A percentile compares a stretch with the other conserved stretches of the same genome.
These are phyloP conservation scores for Scomber japonicus DNA, from an alignment of 2,113 vertebrate species.

Conservation along the genomic window DNA sequence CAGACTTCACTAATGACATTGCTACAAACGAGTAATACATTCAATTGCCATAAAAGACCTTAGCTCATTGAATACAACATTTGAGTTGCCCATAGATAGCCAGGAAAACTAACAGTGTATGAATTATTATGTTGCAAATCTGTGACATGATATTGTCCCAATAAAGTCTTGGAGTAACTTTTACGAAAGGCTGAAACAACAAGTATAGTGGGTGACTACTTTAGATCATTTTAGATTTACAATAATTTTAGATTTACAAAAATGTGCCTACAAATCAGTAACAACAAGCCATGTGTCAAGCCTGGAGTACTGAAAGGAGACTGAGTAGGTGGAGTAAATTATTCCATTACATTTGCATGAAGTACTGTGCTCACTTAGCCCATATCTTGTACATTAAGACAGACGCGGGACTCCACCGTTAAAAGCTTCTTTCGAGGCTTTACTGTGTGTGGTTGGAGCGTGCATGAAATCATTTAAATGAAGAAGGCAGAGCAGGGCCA, in stretches of 20 bases:
- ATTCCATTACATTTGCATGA: conserved; percentile 40
- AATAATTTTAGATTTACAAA: neutral
- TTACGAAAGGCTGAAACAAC: neutral
- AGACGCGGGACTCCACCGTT: conserved; percentile 15
- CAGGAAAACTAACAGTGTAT: neutral
- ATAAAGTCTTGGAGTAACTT: too few species aligned
- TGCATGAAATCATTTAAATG: conserved; percentile 37
- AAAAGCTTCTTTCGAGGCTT: conserved; percentile 48
- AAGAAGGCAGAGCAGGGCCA: conserved; percentile 25
- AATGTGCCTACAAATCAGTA: neutral
- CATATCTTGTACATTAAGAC: conserved; percentile 23
- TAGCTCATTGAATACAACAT: neutral
- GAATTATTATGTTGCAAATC: neutral
- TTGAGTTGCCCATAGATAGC: neutral
- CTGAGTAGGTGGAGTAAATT: conserved; percentile 24
- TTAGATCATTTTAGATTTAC: neutral
- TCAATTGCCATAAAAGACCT: neutral
- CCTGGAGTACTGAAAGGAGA: neutral
- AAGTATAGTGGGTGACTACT: neutral
- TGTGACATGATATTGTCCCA: too few species aligned
- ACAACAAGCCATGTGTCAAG: neutral
- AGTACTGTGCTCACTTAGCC: conserved; percentile 38
- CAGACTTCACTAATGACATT: neutral
- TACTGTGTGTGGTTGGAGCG: conserved; percentile 7
- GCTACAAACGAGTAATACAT: neutral